phyloP scores from a whole-genome alignment of 1,140 invertebrate species.

The Drosophila sucinea region DNA sequence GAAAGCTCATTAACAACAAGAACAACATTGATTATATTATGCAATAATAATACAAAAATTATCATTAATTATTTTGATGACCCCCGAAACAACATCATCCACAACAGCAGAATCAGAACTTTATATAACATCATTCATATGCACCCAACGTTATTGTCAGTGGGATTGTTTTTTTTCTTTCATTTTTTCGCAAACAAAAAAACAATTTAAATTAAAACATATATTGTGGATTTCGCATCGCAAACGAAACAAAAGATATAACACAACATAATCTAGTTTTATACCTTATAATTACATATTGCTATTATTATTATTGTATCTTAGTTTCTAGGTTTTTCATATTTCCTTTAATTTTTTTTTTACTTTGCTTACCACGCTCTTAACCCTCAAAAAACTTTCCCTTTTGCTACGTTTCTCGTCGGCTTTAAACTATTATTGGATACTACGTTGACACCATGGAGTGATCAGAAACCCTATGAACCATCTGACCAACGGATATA shows the following conservation, averaged over 20 bases:
- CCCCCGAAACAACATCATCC: background rate
- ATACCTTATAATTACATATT: constrained; percentile 56
- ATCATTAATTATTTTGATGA: constrained; percentile 7
- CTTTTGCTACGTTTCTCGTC: background rate
- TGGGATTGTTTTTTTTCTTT: background rate
- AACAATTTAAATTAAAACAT: background rate
- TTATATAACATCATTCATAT: background rate
- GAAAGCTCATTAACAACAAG: background rate
- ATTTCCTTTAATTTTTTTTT: constrained; percentile 3
- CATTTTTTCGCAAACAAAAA: background rate
- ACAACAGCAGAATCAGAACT: background rate
- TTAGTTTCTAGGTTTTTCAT: constrained; percentile 58
- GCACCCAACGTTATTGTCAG: background rate
- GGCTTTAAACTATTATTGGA: background rate
- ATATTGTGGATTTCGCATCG: background rate
- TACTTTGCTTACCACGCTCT: background rate
- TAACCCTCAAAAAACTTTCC: background rate
- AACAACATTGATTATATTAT: constrained; percentile 18
- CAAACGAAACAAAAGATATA: constrained; percentile 5
- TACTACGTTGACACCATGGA: background rate
- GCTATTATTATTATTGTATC: constrained; percentile 65
- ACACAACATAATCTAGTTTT: constrained; percentile 40
- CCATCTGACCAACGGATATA: background rate
- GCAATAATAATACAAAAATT: constrained; percentile 22
- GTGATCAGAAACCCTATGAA: background rate